A percentile compares a stretch with the other conserved stretches of the same genome.
Conservation (phyloP, 1,140 invertebrate genomes). For the Aethina tumida region DNA sequence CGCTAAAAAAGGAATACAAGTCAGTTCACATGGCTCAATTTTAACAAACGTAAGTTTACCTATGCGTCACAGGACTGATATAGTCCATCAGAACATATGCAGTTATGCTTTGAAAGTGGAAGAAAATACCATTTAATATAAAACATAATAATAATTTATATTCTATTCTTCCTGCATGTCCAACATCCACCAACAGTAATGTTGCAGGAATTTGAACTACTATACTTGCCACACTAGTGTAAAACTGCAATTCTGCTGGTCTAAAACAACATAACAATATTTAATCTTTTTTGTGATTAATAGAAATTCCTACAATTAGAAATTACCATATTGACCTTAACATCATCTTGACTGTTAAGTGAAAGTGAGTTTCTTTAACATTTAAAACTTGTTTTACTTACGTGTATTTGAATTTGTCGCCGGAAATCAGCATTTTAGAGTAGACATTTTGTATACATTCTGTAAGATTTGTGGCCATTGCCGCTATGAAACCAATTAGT, state of each 20-base stretch:
- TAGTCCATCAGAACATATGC: slow-evolving; percentile 80
- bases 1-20: slow-evolving; percentile 46
- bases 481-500: slow-evolving; percentile 64
- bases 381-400: slow-evolving; percentile 40
- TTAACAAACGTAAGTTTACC: slow-evolving; percentile 41
- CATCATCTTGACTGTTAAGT: too few relatives aligned
- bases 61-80: slow-evolving; percentile 79
- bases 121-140: slow-evolving; percentile 70
- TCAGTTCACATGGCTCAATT: background rate
- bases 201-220: slow-evolving; percentile 71
- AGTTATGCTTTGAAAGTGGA: slow-evolving; percentile 81
- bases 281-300: background rate
- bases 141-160: slow-evolving; percentile 49
- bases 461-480: slow-evolving; percentile 71
- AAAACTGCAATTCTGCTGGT: slow-evolving; percentile 79
- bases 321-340: background rate
- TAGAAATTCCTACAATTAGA: background rate
- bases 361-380: too few relatives aligned
- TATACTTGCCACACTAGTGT: slow-evolving; percentile 69
- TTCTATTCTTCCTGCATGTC: slow-evolving; percentile 41
- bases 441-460: slow-evolving; percentile 83
- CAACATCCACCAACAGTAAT: slow-evolving; percentile 57
- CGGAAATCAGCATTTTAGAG: slow-evolving; percentile 73
- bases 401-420: slow-evolving; percentile 70
- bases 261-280: slow-evolving; percentile 37